Percentiles rank a stretch among this genome's conserved stretches.
These are phyloP conservation scores for Bombylius major DNA, from an alignment of 2,888 invertebrate genomes.

Conservation along the genomic window DNA sequence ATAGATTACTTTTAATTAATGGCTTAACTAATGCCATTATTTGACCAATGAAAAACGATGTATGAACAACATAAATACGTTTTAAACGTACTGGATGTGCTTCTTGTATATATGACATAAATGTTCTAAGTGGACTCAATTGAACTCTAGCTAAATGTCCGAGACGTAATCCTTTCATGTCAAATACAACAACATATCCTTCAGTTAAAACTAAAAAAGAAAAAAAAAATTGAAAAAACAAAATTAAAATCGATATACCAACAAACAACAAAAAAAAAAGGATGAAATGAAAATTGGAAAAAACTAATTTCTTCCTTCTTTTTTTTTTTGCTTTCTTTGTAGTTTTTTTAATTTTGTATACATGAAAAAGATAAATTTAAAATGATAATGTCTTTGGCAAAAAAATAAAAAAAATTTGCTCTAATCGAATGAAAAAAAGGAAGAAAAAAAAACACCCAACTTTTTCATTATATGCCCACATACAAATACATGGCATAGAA, in stretches of 20 bases:
- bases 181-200: conserved; percentile 51
- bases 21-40: conserved; percentile 53
- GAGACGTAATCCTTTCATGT: conserved; percentile 53
- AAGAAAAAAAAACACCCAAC: too few relatives aligned
- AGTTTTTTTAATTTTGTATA: too few relatives aligned
- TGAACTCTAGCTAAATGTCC: conserved; percentile 52
- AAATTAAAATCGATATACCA: conserved; percentile 1
- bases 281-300: neutral
- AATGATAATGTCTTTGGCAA: too few relatives aligned
- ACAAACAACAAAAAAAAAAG: neutral
- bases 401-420: too few relatives aligned
- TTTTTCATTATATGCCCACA: too few relatives aligned
- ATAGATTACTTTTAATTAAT: conserved; percentile 48
- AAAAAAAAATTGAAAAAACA: neutral
- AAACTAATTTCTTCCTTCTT: too few relatives aligned
- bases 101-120: conserved; percentile 56
- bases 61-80: conserved; percentile 52
- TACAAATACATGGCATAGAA: too few relatives aligned
- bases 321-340: too few relatives aligned
- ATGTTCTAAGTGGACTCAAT: conserved; percentile 47
- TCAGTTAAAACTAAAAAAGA: conserved; percentile 30
- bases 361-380: too few relatives aligned
- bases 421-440: too few relatives aligned
- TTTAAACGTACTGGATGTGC: conserved; percentile 54
- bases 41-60: conserved; percentile 54